phyloP scores from a whole-genome alignment of 2,797 vertebrate genomes.

The Cossypha dichroa region DNA sequence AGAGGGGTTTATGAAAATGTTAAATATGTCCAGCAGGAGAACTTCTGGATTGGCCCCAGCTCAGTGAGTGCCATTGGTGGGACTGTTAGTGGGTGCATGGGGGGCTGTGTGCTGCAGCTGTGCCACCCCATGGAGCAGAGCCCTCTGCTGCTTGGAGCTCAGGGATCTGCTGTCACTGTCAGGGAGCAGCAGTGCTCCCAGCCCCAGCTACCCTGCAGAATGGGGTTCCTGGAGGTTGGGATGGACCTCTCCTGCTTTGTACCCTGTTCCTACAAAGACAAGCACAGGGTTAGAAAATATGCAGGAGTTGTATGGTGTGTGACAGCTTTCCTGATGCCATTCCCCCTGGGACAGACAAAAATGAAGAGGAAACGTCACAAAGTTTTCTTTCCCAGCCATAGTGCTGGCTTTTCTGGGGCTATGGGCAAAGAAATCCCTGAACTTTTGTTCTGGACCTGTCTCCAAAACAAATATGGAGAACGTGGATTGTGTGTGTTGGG shows the following conservation, averaged over 20 bases:
- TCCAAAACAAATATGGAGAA: neutral
- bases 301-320: neutral
- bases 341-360: neutral
- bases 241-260: neutral
- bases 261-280: neutral
- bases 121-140: neutral
- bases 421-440: neutral
- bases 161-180: neutral
- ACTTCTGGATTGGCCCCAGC: constrained; percentile 98
- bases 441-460: neutral
- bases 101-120: neutral
- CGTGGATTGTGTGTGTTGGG: neutral
- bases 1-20: constrained; percentile 97
- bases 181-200: neutral
- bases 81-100: neutral
- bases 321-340: neutral
- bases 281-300: neutral
- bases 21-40: constrained; percentile 96
- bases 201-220: neutral
- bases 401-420: neutral
- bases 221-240: neutral
- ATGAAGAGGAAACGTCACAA: rapidly evolving
- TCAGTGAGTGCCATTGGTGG: constrained; percentile 82
- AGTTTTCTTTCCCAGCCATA: neutral
- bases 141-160: neutral